phyloP scores from a whole-genome alignment of 1,140 invertebrate genomes.

The Andrena cerasifolii region DNA sequence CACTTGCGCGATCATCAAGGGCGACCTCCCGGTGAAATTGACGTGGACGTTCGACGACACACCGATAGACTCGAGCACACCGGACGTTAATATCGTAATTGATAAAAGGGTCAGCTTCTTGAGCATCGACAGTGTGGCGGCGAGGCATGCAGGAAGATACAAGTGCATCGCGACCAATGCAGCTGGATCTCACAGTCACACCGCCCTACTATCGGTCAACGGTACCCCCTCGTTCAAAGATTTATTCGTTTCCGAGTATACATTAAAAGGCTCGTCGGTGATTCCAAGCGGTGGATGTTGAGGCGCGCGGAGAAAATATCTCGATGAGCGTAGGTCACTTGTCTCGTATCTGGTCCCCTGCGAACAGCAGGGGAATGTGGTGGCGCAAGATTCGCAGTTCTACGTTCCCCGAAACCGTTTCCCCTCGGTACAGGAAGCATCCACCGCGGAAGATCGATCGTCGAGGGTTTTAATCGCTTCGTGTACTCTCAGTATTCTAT shows the following conservation, averaged over 20 bases:
- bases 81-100: constrained; percentile 83
- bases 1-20: constrained; percentile 88
- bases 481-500: constrained; percentile 43
- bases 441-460: not conserved
- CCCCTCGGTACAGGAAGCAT: not conserved
- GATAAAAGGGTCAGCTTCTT: constrained; percentile 84
- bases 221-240: constrained; percentile 81
- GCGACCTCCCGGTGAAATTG: constrained; percentile 87
- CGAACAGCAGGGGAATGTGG: too few relatives aligned
- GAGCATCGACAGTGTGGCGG: constrained; percentile 85
- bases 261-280: constrained; percentile 27
- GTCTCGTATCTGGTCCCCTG: too few relatives aligned
- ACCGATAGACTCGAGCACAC: constrained; percentile 74
- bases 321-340: too few relatives aligned
- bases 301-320: too few relatives aligned
- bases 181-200: constrained; percentile 85
- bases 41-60: constrained; percentile 87
- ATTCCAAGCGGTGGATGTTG: not conserved
- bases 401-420: not conserved
- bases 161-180: constrained; percentile 86
- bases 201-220: constrained; percentile 85
- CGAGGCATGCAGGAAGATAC: constrained; percentile 86
- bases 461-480: constrained; percentile 37
- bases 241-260: constrained; percentile 11
- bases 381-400: not conserved